These are phyloP conservation scores for Lamellibrachia luymesi DNA, from an alignment of 1,140 invertebrate species.

Conservation along the genomic window DNA sequence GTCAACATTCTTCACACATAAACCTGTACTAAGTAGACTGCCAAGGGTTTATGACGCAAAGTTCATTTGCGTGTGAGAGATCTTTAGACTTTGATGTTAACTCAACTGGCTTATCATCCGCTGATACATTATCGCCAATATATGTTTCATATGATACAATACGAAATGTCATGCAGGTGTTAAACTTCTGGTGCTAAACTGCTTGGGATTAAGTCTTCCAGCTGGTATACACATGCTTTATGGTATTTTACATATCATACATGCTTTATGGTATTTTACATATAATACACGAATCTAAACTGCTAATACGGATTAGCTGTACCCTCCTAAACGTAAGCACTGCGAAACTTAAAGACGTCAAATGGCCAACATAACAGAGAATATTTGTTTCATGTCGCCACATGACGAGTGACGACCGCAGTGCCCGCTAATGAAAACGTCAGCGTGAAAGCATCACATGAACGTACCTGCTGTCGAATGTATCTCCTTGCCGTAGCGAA, in stretches of 20 bases:
- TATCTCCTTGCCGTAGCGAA: background rate
- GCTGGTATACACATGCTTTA: background rate
- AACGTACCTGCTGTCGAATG: background rate
- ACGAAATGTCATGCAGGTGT: background rate
- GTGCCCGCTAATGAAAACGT: background rate
- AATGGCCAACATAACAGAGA: background rate
- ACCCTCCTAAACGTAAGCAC: background rate
- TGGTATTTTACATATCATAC: background rate
- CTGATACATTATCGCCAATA: background rate
- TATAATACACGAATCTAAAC: background rate
- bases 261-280: background rate
- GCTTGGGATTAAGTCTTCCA: background rate
- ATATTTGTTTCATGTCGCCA: background rate
- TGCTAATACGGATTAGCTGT: background rate
- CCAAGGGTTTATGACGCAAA: background rate
- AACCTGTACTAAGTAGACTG: background rate
- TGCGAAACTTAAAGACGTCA: background rate
- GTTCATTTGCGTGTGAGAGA: background rate
- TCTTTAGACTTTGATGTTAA: background rate
- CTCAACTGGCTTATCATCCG: background rate
- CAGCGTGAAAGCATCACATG: background rate
- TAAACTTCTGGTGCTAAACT: too few relatives aligned
- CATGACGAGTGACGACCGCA: background rate
- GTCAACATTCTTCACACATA: background rate
- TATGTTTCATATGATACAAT: background rate